These are phyloP conservation scores for Actinemys pallida DNA, from an alignment of 2,113 vertebrate genomes.

Conservation along the genomic window DNA sequence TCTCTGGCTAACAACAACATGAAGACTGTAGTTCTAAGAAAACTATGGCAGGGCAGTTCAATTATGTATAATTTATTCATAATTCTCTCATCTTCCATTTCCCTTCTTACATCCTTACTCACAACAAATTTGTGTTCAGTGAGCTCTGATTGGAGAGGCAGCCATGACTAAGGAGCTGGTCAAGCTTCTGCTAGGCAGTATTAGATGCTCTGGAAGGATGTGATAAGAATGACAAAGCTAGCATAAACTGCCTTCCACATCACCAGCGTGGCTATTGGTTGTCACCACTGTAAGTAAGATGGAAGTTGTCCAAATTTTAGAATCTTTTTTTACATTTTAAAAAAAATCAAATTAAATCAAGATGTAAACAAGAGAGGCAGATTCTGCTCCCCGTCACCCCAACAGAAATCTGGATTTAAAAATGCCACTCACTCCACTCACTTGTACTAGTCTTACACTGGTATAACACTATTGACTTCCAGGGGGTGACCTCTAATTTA, in stretches of 20 bases:
- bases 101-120: background rate
- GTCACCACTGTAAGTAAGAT: background rate
- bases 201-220: background rate
- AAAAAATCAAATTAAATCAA: background rate
- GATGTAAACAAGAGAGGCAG: background rate
- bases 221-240: background rate
- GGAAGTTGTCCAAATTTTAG: background rate
- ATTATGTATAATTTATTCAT: background rate
- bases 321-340: background rate
- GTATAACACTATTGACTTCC: background rate
- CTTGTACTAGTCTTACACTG: background rate
- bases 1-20: constrained; percentile 17
- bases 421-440: fast-evolving
- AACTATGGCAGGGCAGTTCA: background rate
- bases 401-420: background rate
- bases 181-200: background rate
- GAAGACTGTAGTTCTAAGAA: constrained; percentile 14
- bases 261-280: background rate
- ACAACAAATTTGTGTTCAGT: background rate
- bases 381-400: background rate
- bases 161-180: background rate
- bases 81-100: background rate
- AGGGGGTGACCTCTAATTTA: background rate
- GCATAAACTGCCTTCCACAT: background rate
- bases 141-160: background rate